Evolutionary conservation across 2,113 vertebrate genomes (phyloP).

Genomic region (Andinoacara biseriatus): DNA sequence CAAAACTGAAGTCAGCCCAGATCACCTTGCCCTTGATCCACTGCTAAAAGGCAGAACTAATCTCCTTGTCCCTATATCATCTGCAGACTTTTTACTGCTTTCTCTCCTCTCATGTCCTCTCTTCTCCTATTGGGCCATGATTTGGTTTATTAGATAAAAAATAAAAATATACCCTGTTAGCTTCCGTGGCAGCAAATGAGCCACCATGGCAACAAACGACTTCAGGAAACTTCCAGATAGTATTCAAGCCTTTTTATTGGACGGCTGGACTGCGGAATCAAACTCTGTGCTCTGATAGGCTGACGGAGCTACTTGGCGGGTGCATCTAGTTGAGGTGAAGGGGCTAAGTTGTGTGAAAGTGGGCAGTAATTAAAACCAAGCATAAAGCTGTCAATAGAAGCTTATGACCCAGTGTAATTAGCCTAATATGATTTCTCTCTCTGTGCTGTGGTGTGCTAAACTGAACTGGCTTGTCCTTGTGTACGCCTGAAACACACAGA

Average conservation of each 20-base stretch:
- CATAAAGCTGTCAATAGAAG: constrained; percentile 84
- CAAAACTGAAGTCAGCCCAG: constrained; percentile 53
- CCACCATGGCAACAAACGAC: constrained; percentile 81
- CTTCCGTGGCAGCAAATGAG: constrained; percentile 76
- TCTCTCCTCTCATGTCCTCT: constrained; percentile 62
- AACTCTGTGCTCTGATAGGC: constrained; percentile 68
- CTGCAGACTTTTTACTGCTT: constrained; percentile 76
- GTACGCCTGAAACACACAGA: constrained; percentile 52
- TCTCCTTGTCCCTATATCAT: constrained; percentile 73
- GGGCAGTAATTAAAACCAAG: constrained; percentile 83
- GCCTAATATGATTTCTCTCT: constrained; percentile 81
- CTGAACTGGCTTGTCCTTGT: constrained; percentile 74
- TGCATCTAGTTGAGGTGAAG: constrained; percentile 76
- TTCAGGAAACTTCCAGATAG: constrained; percentile 65
- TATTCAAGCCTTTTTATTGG: constrained; percentile 68
- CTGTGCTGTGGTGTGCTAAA: constrained; percentile 69
- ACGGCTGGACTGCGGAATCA: constrained; percentile 51
- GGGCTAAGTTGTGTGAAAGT: constrained; percentile 82
- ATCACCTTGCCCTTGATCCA: constrained; percentile 74
- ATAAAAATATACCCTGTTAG: constrained; percentile 81
- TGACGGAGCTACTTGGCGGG: constrained; percentile 68
- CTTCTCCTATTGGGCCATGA: constrained; percentile 71
- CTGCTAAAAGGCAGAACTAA: constrained; percentile 67
- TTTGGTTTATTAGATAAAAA: constrained; percentile 82
- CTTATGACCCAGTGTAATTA: constrained; percentile 82